These are phyloP conservation scores for Aphis gossypii DNA, from an alignment of 1,140 invertebrate genomes.

Conservation along the genomic window DNA sequence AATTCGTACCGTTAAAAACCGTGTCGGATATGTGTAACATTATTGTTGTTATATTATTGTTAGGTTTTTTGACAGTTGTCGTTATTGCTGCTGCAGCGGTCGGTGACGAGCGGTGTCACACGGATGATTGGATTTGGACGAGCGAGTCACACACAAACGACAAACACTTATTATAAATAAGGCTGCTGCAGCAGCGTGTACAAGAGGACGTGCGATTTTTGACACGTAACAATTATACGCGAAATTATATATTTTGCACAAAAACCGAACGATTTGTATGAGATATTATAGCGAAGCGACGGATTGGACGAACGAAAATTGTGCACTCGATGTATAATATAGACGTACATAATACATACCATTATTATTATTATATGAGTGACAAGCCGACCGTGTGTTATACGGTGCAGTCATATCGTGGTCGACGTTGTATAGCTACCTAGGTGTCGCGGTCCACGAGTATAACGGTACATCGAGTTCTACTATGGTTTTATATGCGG, in stretches of 20 bases:
- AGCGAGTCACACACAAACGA: neutral
- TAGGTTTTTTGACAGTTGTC: constrained; percentile 22
- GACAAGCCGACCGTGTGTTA: neutral
- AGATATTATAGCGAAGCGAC: neutral
- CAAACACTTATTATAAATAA: neutral
- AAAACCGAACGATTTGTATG: neutral
- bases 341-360: neutral
- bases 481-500: neutral
- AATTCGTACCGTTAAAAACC: constrained; percentile 31
- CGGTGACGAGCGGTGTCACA: constrained; percentile 10
- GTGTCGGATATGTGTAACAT: neutral
- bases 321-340: neutral
- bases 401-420: neutral
- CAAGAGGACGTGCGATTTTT: constrained; percentile 38
- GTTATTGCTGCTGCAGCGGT: neutral
- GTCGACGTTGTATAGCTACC: neutral
- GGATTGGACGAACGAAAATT: neutral
- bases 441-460: too few species aligned
- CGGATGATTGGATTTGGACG: constrained; percentile 51
- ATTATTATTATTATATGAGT: neutral
- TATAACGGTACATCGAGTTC: neutral
- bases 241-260: neutral
- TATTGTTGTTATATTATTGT: neutral
- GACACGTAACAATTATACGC: constrained; percentile 30
- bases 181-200: too few species aligned